Conservation (phyloP, 2,113 vertebrate genomes). For the Nerophis ophidion region DNA sequence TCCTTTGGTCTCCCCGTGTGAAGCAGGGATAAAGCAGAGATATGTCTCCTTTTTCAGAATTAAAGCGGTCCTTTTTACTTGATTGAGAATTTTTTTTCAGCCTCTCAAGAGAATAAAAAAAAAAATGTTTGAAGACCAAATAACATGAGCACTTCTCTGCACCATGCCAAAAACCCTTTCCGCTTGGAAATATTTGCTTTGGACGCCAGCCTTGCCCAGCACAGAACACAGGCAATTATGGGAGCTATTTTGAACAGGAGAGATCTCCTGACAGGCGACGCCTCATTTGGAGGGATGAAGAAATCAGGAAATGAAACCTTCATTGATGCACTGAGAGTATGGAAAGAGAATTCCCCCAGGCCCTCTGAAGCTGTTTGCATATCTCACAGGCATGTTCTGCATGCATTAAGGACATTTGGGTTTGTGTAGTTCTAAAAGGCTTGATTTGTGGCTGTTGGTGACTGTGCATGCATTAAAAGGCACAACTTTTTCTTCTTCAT, state of each 20-base stretch:
- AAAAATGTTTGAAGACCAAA: conserved; percentile 66
- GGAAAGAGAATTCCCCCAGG: conserved; percentile 54
- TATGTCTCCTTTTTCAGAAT: conserved; percentile 60
- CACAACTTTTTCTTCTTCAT: conserved; percentile 10
- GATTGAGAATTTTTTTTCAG: conserved; percentile 60
- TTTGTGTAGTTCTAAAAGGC: conserved; percentile 28
- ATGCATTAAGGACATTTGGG: conserved; percentile 13
- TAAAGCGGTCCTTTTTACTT: conserved; percentile 62
- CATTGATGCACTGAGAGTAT: conserved; percentile 63
- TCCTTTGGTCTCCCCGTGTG: conserved; percentile 29
- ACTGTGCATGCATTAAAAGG: conserved; percentile 18
- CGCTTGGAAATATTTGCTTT: conserved; percentile 76
- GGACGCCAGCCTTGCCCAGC: conserved; percentile 62
- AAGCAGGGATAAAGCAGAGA: conserved; percentile 41
- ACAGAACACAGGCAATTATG: conserved; percentile 71
- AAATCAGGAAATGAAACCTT: conserved; percentile 68
- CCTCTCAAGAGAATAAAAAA: conserved; percentile 54
- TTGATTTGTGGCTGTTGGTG: conserved; percentile 13
- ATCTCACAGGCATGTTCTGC: conserved; percentile 40
- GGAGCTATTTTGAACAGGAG: conserved; percentile 66
- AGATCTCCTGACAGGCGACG: conserved; percentile 64
- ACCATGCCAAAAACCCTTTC: conserved; percentile 70
- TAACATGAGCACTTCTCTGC: conserved; percentile 63
- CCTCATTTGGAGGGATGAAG: conserved; percentile 69
- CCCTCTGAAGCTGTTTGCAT: conserved; percentile 29